Conservation (phyloP, 2,888 invertebrate genomes). For the Himalopsyche japonica region DNA sequence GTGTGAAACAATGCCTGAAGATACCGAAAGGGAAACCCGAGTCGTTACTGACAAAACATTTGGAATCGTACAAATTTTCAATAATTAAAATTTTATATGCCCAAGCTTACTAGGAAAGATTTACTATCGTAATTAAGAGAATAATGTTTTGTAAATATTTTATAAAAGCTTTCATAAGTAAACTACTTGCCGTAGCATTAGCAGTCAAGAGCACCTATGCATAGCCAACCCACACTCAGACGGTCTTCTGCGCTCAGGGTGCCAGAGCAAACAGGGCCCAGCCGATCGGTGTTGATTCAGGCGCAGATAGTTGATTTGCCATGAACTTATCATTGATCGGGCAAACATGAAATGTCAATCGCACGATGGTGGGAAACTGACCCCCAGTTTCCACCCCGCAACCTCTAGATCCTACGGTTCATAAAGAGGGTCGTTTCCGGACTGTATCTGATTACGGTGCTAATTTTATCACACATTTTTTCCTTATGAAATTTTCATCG, state of each 20-base stretch:
- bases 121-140: not conserved
- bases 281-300: constrained; percentile 40
- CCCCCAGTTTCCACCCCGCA: not conserved
- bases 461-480: not conserved
- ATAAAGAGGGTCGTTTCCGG: not conserved
- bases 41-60: no score
- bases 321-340: constrained; percentile 49
- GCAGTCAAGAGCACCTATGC: not conserved
- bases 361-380: constrained; percentile 2
- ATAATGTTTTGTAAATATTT: not conserved
- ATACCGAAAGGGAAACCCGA: no score
- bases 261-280: constrained; percentile 23
- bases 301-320: constrained; percentile 46
- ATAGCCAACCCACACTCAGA: not conserved
- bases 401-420: not conserved
- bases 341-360: constrained; percentile 51
- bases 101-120: no score
- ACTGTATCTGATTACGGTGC: not conserved
- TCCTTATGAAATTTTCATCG: not conserved
- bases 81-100: no score
- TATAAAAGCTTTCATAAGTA: not conserved
- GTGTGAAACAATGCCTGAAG: no score
- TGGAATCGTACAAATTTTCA: no score
- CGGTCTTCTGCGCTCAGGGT: not conserved
- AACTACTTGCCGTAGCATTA: not conserved